Base-by-base conservation (phyloP, 2,888 invertebrate genomes). In the Phalera bucephala region DNA sequence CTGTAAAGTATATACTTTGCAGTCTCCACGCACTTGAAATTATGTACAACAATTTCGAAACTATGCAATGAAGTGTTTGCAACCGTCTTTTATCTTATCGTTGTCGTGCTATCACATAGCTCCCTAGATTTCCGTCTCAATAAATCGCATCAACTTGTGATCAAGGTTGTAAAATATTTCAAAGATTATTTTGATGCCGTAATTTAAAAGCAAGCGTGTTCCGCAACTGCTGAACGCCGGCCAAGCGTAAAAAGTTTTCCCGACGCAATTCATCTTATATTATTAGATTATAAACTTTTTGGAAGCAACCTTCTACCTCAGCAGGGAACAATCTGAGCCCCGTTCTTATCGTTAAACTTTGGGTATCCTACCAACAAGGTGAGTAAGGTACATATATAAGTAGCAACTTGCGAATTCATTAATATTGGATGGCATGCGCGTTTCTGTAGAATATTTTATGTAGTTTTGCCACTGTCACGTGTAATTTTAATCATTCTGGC, bases 401-500 rank as follows among this genome's bases (percentile, higher is more conserved):
- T 63, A 58, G 46, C 52, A 59, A 49, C 63, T 67, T 64, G 57
- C 34, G 27, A 50, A 60, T 58, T 63, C 56, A 45, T 67, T 67
- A 64, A 66, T 63, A 59, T 59, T 63, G 52, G 10, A 64, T 61
- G 54, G 54, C 45, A 36, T 44, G 37, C 47, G 52, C 31, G 31
- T 32, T 59, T 54, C 44, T 33, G 48, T 41, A 32, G 53, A 60
- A 62, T 59, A 51, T 52, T 56, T 56, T 42, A 59, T 50, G 45
- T 58, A 58, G 44, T 58, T 52, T 22, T 38, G 27, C 31, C 36
- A 33, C 40, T 27, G 27, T 33, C 29, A 44, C 17, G 36, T 63
- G 45, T 62, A 62, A 61, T 57, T 40, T 62, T 62, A 58, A 62
- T 55, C 34, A 47, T 47, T 49, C 44, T 39, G 32, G 28, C 23